Percentiles rank a stretch among this genome's conserved stretches.
Evolutionary conservation across 2,797 vertebrate species (phyloP).

Genomic region (Poeciliopsis presidionis): DNA sequence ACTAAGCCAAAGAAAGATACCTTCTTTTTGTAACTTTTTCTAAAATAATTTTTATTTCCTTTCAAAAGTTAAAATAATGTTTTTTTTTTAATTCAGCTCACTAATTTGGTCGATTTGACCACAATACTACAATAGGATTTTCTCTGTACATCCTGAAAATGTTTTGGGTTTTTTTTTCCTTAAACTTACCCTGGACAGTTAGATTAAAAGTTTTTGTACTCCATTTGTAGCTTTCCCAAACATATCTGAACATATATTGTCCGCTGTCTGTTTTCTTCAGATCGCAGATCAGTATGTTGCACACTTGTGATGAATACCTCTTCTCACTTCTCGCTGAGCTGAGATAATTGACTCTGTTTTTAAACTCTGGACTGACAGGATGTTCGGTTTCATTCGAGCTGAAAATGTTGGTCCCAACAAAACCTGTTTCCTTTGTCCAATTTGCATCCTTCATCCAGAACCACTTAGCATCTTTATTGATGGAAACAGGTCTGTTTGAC

Average conservation of each 20-base stretch:
- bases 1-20: neutral
- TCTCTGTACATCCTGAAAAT: neutral
- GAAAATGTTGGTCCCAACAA: conserved; percentile 41
- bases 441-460: conserved; percentile 67
- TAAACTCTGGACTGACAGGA: conserved; percentile 22
- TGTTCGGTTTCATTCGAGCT: rapidly evolving
- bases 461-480: rapidly evolving
- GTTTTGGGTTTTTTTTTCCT: neutral
- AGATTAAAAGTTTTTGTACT: rapidly evolving
- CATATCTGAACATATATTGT: conserved; percentile 52
- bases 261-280: conserved; percentile 66
- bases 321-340: rapidly evolving
- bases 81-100: neutral
- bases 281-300: conserved; percentile 57
- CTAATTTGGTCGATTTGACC: neutral
- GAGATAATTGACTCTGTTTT: conserved; percentile 36
- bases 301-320: rapidly evolving
- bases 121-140: neutral
- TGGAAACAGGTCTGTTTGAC: rapidly evolving
- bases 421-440: rapidly evolving
- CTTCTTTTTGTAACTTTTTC: neutral
- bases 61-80: neutral
- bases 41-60: neutral
- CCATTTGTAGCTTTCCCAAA: rapidly evolving
- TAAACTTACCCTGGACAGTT: conserved; percentile 57